These are phyloP conservation scores for Tragelaphus eurycerus DNA, from an alignment of 2,797 vertebrate genomes.

Conservation along the genomic window DNA sequence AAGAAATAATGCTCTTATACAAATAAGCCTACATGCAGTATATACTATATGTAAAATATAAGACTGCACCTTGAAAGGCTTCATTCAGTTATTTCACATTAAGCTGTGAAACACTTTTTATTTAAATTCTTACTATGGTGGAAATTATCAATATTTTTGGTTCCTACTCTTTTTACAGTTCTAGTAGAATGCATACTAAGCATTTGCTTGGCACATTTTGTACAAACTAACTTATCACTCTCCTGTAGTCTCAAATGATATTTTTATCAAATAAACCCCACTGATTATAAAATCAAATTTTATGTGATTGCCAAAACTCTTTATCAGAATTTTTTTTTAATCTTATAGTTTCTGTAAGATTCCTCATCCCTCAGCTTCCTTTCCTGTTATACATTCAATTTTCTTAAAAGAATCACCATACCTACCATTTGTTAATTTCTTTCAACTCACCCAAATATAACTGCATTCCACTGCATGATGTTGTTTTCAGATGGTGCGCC, in stretches of 20 bases:
- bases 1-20: background rate
- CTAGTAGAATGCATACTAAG: background rate
- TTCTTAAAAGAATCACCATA: constrained; percentile 22
- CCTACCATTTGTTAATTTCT: background rate
- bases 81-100: background rate
- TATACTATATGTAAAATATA: background rate
- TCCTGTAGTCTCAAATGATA: background rate
- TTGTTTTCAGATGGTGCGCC: constrained; percentile 99
- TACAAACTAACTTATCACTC: background rate
- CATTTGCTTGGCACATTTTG: background rate
- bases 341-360: background rate
- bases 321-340: background rate
- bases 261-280: background rate
- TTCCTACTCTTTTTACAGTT: background rate
- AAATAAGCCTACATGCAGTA: background rate
- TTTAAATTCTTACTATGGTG: background rate
- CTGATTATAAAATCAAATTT: constrained; percentile 30
- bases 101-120: background rate
- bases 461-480: constrained; percentile 99
- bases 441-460: constrained; percentile 98
- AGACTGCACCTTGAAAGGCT: background rate
- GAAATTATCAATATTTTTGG: constrained; percentile 18
- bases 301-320: background rate
- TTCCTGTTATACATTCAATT: background rate
- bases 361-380: background rate